Evolutionary conservation across 2,113 vertebrate species (phyloP).

Genomic region (Rhodinocichla rosea): DNA sequence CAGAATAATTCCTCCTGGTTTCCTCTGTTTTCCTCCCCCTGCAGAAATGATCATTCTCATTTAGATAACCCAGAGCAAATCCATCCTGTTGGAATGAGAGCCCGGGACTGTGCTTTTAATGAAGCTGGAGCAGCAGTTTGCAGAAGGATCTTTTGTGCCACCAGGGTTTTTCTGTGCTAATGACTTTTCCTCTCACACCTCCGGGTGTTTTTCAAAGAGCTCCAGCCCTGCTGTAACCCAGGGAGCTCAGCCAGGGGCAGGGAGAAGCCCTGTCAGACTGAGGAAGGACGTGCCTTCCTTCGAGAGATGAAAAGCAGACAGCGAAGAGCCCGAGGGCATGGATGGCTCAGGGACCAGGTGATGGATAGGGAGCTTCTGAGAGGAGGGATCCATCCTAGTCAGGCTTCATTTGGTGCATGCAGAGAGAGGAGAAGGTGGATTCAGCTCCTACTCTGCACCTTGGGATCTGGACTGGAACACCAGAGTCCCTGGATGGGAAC

Average conservation of each 20-base stretch:
- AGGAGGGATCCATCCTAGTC: not conserved
- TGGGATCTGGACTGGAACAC: not conserved
- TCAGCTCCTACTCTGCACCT: not conserved
- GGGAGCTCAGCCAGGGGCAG: not conserved
- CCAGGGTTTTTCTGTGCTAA: constrained; percentile 3
- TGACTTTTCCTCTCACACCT: constrained; percentile 21
- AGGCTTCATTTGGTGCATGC: not conserved
- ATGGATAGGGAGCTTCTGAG: not conserved
- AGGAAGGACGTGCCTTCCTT: not conserved
- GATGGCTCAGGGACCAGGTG: not conserved
- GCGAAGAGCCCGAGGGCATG: not conserved
- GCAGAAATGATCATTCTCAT: constrained; percentile 19
- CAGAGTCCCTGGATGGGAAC: not conserved
- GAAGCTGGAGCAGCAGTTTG: constrained; percentile 21
- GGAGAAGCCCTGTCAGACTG: not conserved
- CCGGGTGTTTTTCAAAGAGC: not conserved
- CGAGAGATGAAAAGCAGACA: not conserved
- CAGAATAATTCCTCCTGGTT: not conserved
- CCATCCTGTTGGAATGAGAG: not conserved
- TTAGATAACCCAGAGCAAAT: not conserved
- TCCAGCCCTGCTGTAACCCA: not conserved
- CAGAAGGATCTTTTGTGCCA: not conserved
- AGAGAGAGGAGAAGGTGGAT: not conserved
- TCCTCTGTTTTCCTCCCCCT: not conserved
- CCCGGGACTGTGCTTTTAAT: not conserved